Conservation (phyloP, 1,140 invertebrate genomes). For the Chelonus insularis region DNA sequence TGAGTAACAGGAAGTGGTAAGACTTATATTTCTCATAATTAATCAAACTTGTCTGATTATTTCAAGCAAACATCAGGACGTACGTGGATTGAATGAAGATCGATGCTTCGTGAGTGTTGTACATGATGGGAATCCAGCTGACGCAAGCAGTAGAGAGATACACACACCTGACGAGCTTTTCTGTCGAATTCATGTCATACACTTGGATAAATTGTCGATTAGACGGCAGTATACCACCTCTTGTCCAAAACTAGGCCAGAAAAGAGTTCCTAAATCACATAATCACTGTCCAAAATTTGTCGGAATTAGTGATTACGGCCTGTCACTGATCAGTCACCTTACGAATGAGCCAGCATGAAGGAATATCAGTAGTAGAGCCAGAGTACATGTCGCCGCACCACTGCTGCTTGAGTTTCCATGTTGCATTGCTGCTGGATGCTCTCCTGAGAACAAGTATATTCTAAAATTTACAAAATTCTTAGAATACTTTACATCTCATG, state of each 20-base stretch:
- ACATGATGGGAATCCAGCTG: too few species aligned
- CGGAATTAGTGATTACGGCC: slow-evolving; percentile 22
- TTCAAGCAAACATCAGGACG: too few species aligned
- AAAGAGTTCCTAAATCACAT: slow-evolving; percentile 9
- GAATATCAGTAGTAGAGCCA: slow-evolving; percentile 49
- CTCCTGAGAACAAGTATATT: slow-evolving; percentile 52
- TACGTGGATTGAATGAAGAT: too few species aligned
- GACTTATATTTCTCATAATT: too few species aligned
- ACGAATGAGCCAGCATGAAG: slow-evolving; percentile 49
- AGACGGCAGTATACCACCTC: not conserved
- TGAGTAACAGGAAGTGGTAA: too few species aligned
- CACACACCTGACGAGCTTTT: too few species aligned
- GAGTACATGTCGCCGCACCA: slow-evolving; percentile 50
- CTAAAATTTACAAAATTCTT: not conserved
- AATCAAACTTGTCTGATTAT: too few species aligned
- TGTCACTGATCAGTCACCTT: slow-evolving; percentile 51
- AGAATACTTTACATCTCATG: not conserved
- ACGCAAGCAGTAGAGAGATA: too few species aligned
- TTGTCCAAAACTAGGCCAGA: slow-evolving; percentile 14
- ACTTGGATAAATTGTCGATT: slow-evolving; percentile 7
- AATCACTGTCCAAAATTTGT: slow-evolving; percentile 23
- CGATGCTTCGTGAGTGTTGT: not conserved
- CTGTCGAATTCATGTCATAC: not conserved
- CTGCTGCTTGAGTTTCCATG: slow-evolving; percentile 64
- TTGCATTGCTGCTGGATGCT: slow-evolving; percentile 68